A percentile compares a stretch with the other conserved stretches of the same genome.
These are phyloP conservation scores for Chloroceryle aenea DNA, from an alignment of 2,113 vertebrate species.

Conservation along the genomic window DNA sequence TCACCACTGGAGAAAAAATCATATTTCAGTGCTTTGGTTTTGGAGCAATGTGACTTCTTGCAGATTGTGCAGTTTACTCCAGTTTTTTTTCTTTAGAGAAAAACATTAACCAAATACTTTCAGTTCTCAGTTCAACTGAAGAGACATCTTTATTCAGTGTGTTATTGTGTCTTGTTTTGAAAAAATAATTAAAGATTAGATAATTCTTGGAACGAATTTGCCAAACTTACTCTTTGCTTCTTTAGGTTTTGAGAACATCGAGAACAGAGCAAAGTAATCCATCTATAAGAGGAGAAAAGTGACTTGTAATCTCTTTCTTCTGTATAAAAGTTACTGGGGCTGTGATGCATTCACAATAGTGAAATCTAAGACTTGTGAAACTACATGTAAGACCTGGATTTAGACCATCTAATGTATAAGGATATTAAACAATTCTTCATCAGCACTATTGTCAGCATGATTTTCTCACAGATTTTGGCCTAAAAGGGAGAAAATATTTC, in stretches of 20 bases:
- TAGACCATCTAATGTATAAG: neutral
- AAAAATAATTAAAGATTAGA: neutral
- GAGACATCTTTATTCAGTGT: neutral
- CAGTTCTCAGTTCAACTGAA: neutral
- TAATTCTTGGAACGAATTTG: neutral
- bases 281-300: neutral
- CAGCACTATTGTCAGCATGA: neutral
- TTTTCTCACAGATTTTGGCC: neutral
- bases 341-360: neutral
- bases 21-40: neutral
- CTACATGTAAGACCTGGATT: neutral
- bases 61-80: neutral
- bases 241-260: neutral
- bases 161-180: neutral
- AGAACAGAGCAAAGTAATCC: neutral
- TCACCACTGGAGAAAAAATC: neutral
- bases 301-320: neutral
- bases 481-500: neutral
- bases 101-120: neutral
- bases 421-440: neutral
- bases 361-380: constrained; percentile 6
- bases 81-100: neutral
- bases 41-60: neutral
- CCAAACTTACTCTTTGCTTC: neutral
- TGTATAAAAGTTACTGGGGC: neutral